These are phyloP conservation scores for Rhopalosiphum padi DNA, from an alignment of 1,140 invertebrate species.

Conservation along the genomic window DNA sequence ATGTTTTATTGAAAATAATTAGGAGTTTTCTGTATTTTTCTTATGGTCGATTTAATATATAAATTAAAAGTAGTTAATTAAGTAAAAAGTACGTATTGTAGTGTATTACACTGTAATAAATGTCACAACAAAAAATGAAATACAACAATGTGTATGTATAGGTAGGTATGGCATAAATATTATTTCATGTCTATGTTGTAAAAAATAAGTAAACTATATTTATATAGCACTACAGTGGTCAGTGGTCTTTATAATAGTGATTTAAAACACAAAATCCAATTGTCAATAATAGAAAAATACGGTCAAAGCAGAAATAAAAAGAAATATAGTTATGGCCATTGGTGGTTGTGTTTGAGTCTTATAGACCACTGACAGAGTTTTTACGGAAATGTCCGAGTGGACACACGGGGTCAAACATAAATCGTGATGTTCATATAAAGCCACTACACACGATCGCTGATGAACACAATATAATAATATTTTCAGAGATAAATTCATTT, in stretches of 20 bases:
- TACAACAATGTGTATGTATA: background rate
- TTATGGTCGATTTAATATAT: background rate
- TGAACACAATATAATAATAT: background rate
- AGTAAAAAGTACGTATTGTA: background rate
- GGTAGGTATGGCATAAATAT: background rate
- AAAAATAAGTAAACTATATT: background rate
- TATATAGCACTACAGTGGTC: background rate
- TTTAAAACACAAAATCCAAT: slow-evolving; percentile 20
- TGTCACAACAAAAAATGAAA: background rate
- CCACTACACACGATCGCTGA: background rate
- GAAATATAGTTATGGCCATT: background rate
- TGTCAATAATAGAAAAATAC: slow-evolving; percentile 41
- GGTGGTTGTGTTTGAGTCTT: background rate
- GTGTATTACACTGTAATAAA: background rate
- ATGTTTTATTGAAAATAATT: background rate
- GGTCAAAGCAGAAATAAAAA: background rate
- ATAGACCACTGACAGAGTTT: background rate
- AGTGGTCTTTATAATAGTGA: background rate
- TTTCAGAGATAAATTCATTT: background rate
- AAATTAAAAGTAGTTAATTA: background rate
- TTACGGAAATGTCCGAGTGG: background rate
- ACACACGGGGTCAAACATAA: background rate
- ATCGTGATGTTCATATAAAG: background rate
- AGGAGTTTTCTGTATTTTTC: background rate
- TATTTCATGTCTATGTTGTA: background rate